These are phyloP conservation scores for Natator depressus DNA, from an alignment of 2,113 vertebrate genomes.

Conservation along the genomic window DNA sequence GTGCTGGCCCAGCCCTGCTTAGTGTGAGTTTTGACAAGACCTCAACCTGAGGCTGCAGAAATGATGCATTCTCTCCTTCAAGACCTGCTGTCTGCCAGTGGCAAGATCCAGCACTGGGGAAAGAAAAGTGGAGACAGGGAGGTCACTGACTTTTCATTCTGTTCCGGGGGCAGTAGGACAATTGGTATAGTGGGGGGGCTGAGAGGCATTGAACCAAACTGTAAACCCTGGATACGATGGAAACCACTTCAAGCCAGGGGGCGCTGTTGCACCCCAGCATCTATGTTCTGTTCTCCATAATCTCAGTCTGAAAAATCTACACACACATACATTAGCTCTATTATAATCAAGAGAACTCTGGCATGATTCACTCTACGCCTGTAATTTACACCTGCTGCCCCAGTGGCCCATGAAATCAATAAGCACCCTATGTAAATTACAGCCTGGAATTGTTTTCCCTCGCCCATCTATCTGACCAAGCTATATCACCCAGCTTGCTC, in stretches of 20 bases:
- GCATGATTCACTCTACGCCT: not conserved
- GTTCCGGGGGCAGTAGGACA: not conserved
- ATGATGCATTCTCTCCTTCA: not conserved
- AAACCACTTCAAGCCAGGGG: too few species aligned
- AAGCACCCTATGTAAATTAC: not conserved
- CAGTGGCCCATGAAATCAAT: not conserved
- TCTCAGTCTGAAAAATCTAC: not conserved
- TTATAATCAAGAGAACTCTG: not conserved
- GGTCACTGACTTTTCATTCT: not conserved
- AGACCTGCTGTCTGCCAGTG: not conserved
- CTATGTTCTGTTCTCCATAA: not conserved
- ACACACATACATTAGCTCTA: not conserved
- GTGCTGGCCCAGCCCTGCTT: not conserved
- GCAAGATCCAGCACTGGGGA: not conserved
- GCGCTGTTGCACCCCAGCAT: too few species aligned
- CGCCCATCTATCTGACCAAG: fast-evolving
- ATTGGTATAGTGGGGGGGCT: too few species aligned
- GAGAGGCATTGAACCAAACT: too few species aligned
- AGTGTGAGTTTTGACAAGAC: not conserved
- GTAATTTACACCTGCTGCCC: not conserved
- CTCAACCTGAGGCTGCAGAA: not conserved
- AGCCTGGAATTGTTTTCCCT: not conserved
- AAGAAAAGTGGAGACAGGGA: not conserved
- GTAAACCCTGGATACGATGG: too few species aligned
- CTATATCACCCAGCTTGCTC: not conserved